Evolutionary conservation across 1,140 invertebrate species (phyloP), one percentile per base, ranked within the genome.

Genomic region (Dreissena polymorpha): DNA sequence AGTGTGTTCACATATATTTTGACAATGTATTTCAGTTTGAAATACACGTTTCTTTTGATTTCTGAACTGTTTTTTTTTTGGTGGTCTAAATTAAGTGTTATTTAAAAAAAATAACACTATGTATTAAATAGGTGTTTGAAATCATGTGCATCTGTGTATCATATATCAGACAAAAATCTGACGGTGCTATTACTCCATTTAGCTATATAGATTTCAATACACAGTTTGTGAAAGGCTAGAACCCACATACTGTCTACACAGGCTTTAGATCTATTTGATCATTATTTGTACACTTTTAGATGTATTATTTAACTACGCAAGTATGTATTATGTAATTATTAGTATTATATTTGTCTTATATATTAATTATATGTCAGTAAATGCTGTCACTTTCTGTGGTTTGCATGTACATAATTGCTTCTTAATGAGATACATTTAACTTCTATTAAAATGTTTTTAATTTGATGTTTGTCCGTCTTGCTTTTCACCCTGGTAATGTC

Each of bases 391-490:
- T 21, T 49, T 39, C 50, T 64, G 60, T 82, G 79, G 16, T 60
- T 82, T 73, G 79, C 71, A 72, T 82, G 79, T 82, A 73, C 23
- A 82, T 82, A 73, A 70, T 12, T 73, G 57, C 60, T 23, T 74
- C 39, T 39, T 39, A 70, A 74, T 82, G 74, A 39, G 51, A 82
- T 64, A 82, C 79, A 82, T 82, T 72, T 82, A 63, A 82, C 79
- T 82, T 82, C 72, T 82, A 82, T 74, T 82, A 82, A 82, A 82
- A 82, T 82, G 79, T 74, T 82, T 82, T 74, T 82, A 82, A 82
- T 68, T 82, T 74, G 27, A 82, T 25, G 21, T 3, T 23, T 16
- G 10, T 71, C 10, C 63, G 18, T 10, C 53, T 81, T 65, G 68
- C 0, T 64, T 81, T 55, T 81, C 21, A 39, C 50, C 39, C 2